Conservation (phyloP, 2,797 vertebrate genomes). For the Sarcophilus harrisii region DNA sequence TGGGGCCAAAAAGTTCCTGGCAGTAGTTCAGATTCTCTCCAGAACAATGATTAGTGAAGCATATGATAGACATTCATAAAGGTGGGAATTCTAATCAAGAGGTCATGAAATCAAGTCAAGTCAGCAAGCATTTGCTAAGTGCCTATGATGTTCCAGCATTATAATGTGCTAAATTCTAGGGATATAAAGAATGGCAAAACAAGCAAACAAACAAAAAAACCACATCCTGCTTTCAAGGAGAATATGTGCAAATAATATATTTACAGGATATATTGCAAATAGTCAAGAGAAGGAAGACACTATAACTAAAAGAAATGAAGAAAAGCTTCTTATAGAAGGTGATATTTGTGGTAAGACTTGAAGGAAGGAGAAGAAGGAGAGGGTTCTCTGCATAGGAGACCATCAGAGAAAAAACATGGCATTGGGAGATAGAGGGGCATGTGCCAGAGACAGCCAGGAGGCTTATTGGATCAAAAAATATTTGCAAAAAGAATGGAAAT, state of each 20-base stretch:
- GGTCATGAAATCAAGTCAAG: not conserved
- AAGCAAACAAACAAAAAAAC: not conserved
- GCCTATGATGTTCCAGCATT: not conserved
- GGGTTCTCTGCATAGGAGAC: not conserved
- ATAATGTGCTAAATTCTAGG: not conserved
- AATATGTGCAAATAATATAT: not conserved
- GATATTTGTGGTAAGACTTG: not conserved
- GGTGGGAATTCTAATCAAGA: not conserved
- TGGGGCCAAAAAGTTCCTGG: not conserved
- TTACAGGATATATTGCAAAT: not conserved
- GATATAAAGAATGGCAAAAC: not conserved
- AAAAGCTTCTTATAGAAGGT: not conserved
- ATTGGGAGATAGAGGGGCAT: not conserved
- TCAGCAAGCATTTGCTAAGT: slow-evolving; percentile 7
- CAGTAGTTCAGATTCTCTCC: not conserved
- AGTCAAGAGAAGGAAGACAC: not conserved
- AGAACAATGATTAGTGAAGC: not conserved
- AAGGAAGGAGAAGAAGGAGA: not conserved
- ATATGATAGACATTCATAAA: not conserved
- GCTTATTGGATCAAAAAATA: not conserved
- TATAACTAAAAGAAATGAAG: not conserved
- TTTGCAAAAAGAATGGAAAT: not conserved
- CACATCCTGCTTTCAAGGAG: not conserved
- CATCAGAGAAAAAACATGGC: not conserved
- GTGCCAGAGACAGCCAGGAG: not conserved